Percentiles rank a stretch among this genome's conserved stretches.
phyloP scores from a whole-genome alignment of 2,888 invertebrate genomes.

The Pantelozetes paolii region DNA sequence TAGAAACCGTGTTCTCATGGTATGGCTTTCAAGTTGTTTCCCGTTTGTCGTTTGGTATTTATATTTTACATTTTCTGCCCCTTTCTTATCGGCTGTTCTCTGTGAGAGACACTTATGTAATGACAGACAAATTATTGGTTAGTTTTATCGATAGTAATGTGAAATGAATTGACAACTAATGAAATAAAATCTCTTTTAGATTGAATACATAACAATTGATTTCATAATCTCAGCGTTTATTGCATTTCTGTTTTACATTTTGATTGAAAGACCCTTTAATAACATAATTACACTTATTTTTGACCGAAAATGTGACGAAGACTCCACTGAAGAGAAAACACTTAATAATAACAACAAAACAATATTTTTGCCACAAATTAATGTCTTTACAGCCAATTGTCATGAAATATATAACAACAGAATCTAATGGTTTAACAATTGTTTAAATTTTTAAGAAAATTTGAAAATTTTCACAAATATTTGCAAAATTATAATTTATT shows the following conservation, averaged over 20 bases:
- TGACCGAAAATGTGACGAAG: neutral
- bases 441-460: neutral
- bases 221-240: constrained; percentile 36
- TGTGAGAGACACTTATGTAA: constrained; percentile 39
- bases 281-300: constrained; percentile 29
- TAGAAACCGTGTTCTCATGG: constrained; percentile 16
- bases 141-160: too few relatives aligned
- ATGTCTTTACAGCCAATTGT: constrained; percentile 40
- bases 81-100: constrained; percentile 38
- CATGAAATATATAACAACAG: constrained; percentile 28
- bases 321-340: neutral
- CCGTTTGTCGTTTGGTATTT: constrained; percentile 39
- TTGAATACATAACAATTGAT: constrained; percentile 38
- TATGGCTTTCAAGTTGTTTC: constrained; percentile 36
- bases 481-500: too few relatives aligned
- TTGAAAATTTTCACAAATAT: too few relatives aligned
- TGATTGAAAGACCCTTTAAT: constrained; percentile 39
- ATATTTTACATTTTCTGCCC: constrained; percentile 38
- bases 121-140: constrained; percentile 40
- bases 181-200: too few relatives aligned
- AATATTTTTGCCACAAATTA: constrained; percentile 34
- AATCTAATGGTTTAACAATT: neutral
- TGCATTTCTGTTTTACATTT: constrained; percentile 37
- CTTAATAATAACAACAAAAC: neutral
- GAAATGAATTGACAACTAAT: too few relatives aligned